phyloP scores from a whole-genome alignment of 1,140 invertebrate species.

The Drosophila suzukii region DNA sequence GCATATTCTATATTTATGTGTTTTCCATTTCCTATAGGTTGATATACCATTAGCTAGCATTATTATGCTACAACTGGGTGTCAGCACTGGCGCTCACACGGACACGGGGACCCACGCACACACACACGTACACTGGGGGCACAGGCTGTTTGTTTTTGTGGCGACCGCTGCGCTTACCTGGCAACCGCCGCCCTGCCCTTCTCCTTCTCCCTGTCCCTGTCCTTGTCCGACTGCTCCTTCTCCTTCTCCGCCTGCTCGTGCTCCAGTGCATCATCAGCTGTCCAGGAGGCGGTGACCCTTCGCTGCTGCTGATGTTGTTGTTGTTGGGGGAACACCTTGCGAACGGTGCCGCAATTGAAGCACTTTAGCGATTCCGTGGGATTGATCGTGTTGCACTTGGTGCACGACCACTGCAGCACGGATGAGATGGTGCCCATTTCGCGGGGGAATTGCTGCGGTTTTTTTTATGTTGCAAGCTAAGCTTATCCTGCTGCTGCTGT shows the following conservation, averaged over 20 bases:
- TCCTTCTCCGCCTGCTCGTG: background rate
- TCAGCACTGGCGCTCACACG: constrained; percentile 20
- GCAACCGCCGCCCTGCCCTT: constrained; percentile 27
- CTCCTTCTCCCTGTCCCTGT: constrained; percentile 19
- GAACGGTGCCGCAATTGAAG: constrained; percentile 90
- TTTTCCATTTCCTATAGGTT: background rate
- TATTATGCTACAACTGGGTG: constrained; percentile 3
- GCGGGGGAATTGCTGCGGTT: constrained; percentile 14
- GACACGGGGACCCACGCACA: constrained; percentile 7
- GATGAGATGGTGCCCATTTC: constrained; percentile 96
- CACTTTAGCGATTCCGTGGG: constrained; percentile 92
- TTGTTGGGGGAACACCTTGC: constrained; percentile 84
- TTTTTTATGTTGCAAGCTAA: constrained; percentile 14
- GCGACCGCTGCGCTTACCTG: constrained; percentile 21
- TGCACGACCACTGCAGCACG: constrained; percentile 95
- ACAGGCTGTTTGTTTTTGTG: constrained; percentile 41
- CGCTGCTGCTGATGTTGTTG: constrained; percentile 36
- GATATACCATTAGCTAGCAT: background rate
- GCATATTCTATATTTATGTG: too few relatives aligned
- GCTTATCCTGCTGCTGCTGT: constrained; percentile 15
- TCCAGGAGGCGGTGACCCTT: constrained; percentile 35
- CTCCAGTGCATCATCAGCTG: constrained; percentile 55
- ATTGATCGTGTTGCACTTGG: constrained; percentile 93
- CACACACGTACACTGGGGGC: constrained; percentile 15
- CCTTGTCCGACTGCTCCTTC: constrained; percentile 6